Evolutionary conservation across 1,140 invertebrate species (phyloP), one percentile per base, ranked within the genome.

Genomic region (Odontomachus brunneus): DNA sequence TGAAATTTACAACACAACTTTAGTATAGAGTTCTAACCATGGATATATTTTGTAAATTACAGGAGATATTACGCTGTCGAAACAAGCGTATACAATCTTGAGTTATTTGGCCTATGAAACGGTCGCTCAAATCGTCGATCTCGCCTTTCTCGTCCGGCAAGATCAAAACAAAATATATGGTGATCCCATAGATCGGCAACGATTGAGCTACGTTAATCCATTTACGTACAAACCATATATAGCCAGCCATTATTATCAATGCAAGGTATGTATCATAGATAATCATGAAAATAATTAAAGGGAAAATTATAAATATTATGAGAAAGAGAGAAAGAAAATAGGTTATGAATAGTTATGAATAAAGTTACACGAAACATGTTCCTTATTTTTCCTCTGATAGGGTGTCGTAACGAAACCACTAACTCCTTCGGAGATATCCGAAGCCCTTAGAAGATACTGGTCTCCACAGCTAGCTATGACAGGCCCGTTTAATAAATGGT

Each of bases 101-200:
- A 94, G 95, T 69, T 96, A 96, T 90, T 91, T 97, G 22, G 96
- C 96, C 0, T 96, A 96, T 90, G 96, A 97, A 93, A 96, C 95
- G 9, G 95, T 96, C 5, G 96, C 96, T 12, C 95, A 96, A 91
- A 95, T 97, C 76, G 94, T 96, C 73, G 96, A 97, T 91, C 91
- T 96, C 38, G 94, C 95, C 19, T 92, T 96, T n/a, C 84, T 96
- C 67, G 95, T 96, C 0, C 94, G 96, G 78, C 95, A 95, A 86
- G 96, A 96, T 87, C 93, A 94, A 83, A 94, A 92, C 73, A 94
- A 94, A 83, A 91, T 92, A 33, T 87, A 92, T 62, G 93, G 93
- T 48, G 95, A 96, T 91, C 94, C 95, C 17, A 94, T 95, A 73
- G 93, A 94, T 44, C 92, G 93, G 69, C 84, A 94, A 0, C 88